A percentile compares a stretch with the other conserved stretches of the same genome.
Conservation (phyloP, 2,888 invertebrate genomes). For the Epinotia brunnichana region DNA sequence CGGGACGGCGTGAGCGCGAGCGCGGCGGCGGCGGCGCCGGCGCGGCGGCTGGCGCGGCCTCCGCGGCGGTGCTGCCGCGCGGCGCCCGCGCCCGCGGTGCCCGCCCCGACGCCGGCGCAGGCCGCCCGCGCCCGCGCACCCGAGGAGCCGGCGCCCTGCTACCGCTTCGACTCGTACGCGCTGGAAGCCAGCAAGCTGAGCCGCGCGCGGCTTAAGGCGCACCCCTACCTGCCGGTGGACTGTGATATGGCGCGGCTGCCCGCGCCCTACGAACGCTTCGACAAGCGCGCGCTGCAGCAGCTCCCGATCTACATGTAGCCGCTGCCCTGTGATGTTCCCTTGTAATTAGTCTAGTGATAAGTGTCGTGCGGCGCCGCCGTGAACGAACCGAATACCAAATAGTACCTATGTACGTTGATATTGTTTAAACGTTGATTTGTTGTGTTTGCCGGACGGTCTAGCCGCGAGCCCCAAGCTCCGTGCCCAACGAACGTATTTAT, state of each 20-base stretch:
- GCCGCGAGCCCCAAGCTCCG: slow-evolving; percentile 50
- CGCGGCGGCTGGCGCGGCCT: slow-evolving; percentile 53
- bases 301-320: slow-evolving; percentile 82
- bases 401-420: slow-evolving; percentile 78
- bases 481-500: slow-evolving; percentile 77
- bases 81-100: slow-evolving; percentile 55
- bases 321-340: slow-evolving; percentile 48
- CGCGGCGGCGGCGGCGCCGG: slow-evolving; percentile 61
- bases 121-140: slow-evolving; percentile 46
- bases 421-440: slow-evolving; percentile 76
- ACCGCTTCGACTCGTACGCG: slow-evolving; percentile 64
- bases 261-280: slow-evolving; percentile 77
- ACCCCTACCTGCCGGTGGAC: slow-evolving; percentile 69
- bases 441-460: slow-evolving; percentile 62
- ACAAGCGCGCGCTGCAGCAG: slow-evolving; percentile 81
- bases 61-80: slow-evolving; percentile 57
- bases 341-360: slow-evolving; percentile 43
- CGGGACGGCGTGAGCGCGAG: slow-evolving; percentile 61
- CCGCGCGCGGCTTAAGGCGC: slow-evolving; percentile 65
- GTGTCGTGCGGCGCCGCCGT: slow-evolving; percentile 49
- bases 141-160: slow-evolving; percentile 56
- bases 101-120: slow-evolving; percentile 59
- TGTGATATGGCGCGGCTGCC: slow-evolving; percentile 78
- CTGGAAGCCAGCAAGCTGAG: slow-evolving; percentile 58
- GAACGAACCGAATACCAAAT: slow-evolving; percentile 76